Evolutionary conservation across 2,113 vertebrate species (phyloP).

Genomic region (Crotalus helleri): DNA sequence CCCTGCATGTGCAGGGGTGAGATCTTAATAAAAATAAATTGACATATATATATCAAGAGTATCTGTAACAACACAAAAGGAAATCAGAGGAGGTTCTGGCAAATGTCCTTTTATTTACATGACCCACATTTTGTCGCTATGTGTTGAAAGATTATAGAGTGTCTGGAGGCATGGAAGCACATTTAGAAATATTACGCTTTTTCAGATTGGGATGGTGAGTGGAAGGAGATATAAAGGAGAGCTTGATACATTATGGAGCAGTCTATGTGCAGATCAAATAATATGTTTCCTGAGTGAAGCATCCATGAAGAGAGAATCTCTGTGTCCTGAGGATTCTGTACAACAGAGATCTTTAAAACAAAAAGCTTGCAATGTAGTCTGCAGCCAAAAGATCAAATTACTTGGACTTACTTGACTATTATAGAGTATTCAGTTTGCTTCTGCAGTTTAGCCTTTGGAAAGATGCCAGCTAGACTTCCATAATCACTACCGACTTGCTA

Average conservation of each 20-base stretch:
- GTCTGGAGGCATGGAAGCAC: not conserved
- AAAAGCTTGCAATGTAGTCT: slow-evolving; percentile 3
- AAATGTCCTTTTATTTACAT: not conserved
- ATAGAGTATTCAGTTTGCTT: not conserved
- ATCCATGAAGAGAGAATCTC: not conserved
- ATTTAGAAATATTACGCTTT: not conserved
- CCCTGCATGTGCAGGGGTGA: not conserved
- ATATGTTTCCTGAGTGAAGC: slow-evolving; percentile 10
- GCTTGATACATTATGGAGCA: not conserved
- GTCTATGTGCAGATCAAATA: not conserved
- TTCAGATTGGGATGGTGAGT: not conserved
- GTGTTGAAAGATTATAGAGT: slow-evolving; percentile 20
- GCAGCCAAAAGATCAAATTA: slow-evolving; percentile 5
- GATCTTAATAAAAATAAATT: not conserved
- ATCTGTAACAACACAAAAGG: not conserved
- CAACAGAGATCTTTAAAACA: not conserved
- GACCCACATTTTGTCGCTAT: not conserved
- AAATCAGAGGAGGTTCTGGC: not conserved
- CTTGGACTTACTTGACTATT: not conserved
- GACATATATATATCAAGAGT: not conserved
- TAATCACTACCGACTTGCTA: slow-evolving; percentile 24
- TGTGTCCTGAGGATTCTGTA: not conserved
- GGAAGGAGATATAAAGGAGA: slow-evolving; percentile 5
- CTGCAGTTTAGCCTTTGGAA: not conserved
- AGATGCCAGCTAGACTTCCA: slow-evolving; percentile 17